Evolutionary conservation across 2,888 invertebrate genomes (phyloP), one percentile per base, ranked within the genome.

Genomic region (Ectropis crepuscularia): DNA sequence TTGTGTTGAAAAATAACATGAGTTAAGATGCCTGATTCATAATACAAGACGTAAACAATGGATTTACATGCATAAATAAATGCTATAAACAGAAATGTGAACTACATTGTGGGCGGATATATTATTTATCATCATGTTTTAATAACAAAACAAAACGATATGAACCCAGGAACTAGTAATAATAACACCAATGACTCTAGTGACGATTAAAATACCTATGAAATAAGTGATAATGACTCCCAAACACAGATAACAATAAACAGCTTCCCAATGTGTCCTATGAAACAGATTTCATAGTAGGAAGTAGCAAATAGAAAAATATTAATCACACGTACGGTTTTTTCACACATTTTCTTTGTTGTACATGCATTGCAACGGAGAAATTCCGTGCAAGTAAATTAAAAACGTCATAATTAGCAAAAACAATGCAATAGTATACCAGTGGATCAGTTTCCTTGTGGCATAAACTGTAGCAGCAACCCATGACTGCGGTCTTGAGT

Each of bases 381-480:
- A 46, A 61, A 47, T 37, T 37, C 37, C 16, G 10, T 46, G 9
- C 51, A 64, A 66, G 57, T 12, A 55, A 36, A 9, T 37, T 7
- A 16, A 50, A 54, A 39, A 48, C 45, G 39, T 49, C 37, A 16
- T 16, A 38, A 57, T 38, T 54, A 57, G 53, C 55, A 60, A 60
- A 66, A 58, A 48, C 60, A 68, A 53, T 67, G 61, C 54, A 65
- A 63, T 57, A 61, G 49, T 69, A 75, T 93, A 96, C 96, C 95
- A 96, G 95, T 64, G 95, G 93, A 73, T 95, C 94, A 69, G 89
- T 93, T 80, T 95, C 95, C 86, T 96, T 95, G 79, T 95, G 95
- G 83, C 96, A 96, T 78, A 95, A 94, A 87, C 95, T 95, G 85
- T 95, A 95, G 85, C 95, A 96, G 86, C 95, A 95, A 76, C 95